Percentiles rank a stretch among this genome's conserved stretches.
phyloP scores from a whole-genome alignment of 2,888 invertebrate species.

The Leptopilina myrica region DNA sequence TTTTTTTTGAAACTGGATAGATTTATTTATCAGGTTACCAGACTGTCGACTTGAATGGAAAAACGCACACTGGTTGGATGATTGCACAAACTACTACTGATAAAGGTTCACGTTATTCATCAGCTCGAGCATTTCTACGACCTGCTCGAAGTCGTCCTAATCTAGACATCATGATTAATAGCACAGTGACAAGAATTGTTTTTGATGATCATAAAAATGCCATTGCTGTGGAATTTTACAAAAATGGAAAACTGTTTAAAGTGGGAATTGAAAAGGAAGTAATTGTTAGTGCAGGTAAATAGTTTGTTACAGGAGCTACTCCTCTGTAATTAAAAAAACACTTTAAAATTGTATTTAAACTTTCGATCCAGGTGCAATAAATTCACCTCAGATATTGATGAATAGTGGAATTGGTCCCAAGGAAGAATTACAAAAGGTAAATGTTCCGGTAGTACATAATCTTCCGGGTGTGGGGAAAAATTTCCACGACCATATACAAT shows the following conservation, averaged over 20 bases:
- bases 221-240: conserved; percentile 86
- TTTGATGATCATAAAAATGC: conserved; percentile 84
- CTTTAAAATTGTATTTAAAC: too few species aligned
- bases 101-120: conserved; percentile 90
- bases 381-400: conserved; percentile 93
- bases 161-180: conserved; percentile 89
- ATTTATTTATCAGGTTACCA: conserved; percentile 80
- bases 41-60: conserved; percentile 89
- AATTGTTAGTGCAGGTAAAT: conserved; percentile 79
- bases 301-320: too few species aligned
- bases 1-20: too few species aligned
- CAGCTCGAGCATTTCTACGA: conserved; percentile 88
- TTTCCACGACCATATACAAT: conserved; percentile 85
- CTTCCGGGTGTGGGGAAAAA: conserved; percentile 82
- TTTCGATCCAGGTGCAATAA: conserved; percentile 87
- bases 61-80: conserved; percentile 85
- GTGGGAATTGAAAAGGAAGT: conserved; percentile 85
- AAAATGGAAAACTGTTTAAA: conserved; percentile 78
- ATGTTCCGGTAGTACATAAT: conserved; percentile 83
- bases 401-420: conserved; percentile 92
- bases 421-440: conserved; percentile 80
- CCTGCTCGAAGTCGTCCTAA: conserved; percentile 87
- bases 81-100: conserved; percentile 93
- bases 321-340: too few species aligned
- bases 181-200: conserved; percentile 87